phyloP scores from a whole-genome alignment of 2,113 vertebrate species.

The Ifrita kowaldi region DNA sequence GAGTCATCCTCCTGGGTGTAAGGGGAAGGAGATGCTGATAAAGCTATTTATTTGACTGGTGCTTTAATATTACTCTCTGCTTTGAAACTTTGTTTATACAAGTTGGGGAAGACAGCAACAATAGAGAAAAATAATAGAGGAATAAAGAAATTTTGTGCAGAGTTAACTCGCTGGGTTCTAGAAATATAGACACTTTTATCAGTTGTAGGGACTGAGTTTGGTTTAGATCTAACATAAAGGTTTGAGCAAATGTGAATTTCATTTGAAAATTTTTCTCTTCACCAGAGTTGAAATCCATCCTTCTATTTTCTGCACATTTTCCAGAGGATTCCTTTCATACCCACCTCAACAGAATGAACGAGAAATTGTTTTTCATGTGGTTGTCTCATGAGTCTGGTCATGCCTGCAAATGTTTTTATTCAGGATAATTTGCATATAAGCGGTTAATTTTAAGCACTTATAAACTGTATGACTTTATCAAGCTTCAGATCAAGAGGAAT shows the following conservation, averaged over 20 bases:
- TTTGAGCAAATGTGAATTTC: background rate
- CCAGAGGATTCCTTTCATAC: background rate
- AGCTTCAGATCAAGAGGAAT: background rate
- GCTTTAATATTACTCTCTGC: background rate
- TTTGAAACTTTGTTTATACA: background rate
- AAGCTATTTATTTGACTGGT: background rate
- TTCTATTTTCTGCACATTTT: background rate
- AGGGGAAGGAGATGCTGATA: background rate
- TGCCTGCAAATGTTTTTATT: background rate
- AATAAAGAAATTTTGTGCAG: background rate
- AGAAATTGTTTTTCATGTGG: rapidly evolving
- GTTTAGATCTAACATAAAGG: background rate
- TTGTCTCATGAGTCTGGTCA: background rate
- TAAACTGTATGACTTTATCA: background rate
- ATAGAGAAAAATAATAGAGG: background rate
- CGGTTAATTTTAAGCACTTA: background rate
- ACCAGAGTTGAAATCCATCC: background rate
- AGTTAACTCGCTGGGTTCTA: background rate
- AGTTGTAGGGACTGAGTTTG: background rate
- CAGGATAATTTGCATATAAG: background rate
- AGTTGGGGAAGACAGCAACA: background rate
- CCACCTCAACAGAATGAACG: background rate
- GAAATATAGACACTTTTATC: background rate
- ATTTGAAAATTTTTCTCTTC: background rate
- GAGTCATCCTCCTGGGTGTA: slow-evolving; percentile 2